phyloP scores from a whole-genome alignment of 1,140 invertebrate genomes.

The Bombus breviceps region DNA sequence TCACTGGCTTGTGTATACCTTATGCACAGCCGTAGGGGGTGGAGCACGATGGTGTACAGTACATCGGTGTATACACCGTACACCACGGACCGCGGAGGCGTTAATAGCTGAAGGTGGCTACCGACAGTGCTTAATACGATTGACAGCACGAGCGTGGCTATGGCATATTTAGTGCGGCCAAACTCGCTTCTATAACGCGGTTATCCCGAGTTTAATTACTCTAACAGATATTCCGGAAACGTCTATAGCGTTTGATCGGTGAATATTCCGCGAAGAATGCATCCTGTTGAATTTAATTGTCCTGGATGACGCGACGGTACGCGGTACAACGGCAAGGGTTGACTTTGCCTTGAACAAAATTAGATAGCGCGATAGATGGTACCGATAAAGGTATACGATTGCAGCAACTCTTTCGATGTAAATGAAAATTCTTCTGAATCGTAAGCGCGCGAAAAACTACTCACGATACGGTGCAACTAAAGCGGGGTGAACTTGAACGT shows the following conservation, averaged over 20 bases:
- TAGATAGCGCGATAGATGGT: no score
- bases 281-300: neutral
- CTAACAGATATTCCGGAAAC: constrained; percentile 24
- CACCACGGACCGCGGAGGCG: constrained; percentile 40
- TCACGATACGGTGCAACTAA: no score
- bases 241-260: neutral
- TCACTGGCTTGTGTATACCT: constrained; percentile 61
- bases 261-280: constrained; percentile 3
- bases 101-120: constrained; percentile 66
- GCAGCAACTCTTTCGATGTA: no score
- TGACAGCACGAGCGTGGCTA: constrained; percentile 60
- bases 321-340: no score
- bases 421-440: no score
- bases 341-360: no score
- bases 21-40: constrained; percentile 3
- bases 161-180: constrained; percentile 27
- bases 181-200: constrained; percentile 29
- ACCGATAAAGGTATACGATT: no score
- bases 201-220: constrained; percentile 47
- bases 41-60: neutral
- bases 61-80: neutral
- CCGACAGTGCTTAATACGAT: constrained; percentile 67
- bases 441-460: no score
- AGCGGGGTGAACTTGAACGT: no score
- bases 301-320: no score